A percentile compares a stretch with the other conserved stretches of the same genome.
phyloP scores from a whole-genome alignment of 2,888 invertebrate species.

The Latrodectus hesperus region DNA sequence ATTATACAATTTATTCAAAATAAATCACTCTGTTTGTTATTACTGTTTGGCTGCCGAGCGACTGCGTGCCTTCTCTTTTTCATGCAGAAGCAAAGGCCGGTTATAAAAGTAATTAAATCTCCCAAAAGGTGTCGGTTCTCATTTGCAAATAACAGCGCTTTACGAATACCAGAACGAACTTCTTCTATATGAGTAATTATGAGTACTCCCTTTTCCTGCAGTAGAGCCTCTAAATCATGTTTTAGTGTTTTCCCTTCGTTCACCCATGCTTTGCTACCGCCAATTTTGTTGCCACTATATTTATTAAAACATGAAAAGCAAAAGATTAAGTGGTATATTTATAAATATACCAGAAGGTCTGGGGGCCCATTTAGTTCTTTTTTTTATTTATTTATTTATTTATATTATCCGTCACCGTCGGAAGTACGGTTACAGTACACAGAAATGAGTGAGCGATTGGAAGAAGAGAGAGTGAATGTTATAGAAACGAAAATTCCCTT shows the following conservation, averaged over 20 bases:
- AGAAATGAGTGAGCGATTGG: too few relatives aligned
- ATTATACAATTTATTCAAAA: conserved; percentile 66
- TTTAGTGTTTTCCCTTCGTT: conserved; percentile 13
- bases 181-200: conserved; percentile 67
- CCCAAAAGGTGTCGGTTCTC: conserved; percentile 65
- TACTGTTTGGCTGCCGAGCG: neutral
- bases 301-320: conserved; percentile 44
- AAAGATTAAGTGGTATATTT: conserved; percentile 42
- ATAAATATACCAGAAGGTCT: conserved; percentile 35
- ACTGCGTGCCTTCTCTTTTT: conserved; percentile 39
- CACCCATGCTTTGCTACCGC: neutral
- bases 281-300: conserved; percentile 2
- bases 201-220: conserved; percentile 16
- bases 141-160: conserved; percentile 52
- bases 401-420: conserved; percentile 42
- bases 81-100: conserved; percentile 24
- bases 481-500: too few relatives aligned
- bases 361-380: conserved; percentile 31
- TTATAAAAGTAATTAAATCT: conserved; percentile 68
- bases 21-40: conserved; percentile 54
- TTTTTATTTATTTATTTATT: neutral
- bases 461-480: too few relatives aligned
- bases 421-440: too few relatives aligned
- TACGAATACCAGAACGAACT: conserved; percentile 59
- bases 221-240: conserved; percentile 56